phyloP scores from a whole-genome alignment of 1,140 invertebrate species.

The Trichomalopsis sarcophagae region DNA sequence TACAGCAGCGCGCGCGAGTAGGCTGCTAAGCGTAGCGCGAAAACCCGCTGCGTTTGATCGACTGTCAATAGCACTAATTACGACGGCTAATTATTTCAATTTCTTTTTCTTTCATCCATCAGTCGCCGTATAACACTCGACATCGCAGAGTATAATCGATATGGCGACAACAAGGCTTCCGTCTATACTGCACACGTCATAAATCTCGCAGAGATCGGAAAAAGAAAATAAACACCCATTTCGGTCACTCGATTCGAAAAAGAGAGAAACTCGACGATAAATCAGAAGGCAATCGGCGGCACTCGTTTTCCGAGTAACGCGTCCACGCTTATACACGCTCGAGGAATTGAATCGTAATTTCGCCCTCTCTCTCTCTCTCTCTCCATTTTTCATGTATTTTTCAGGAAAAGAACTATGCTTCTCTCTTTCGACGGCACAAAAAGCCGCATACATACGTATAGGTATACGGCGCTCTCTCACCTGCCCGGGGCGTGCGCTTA shows the following conservation, averaged over 20 bases:
- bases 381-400: not conserved
- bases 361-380: not conserved
- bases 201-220: not conserved
- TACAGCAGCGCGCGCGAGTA: not conserved
- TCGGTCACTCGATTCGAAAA: not conserved
- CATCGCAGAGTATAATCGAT: not conserved
- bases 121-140: not conserved
- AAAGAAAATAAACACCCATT: not conserved
- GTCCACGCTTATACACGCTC: not conserved
- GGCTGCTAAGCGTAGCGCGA: not conserved
- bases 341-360: not conserved
- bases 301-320: not conserved
- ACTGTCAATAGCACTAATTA: conserved; percentile 17
- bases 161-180: not conserved
- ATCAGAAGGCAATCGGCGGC: conserved; percentile 2
- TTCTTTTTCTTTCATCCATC: too few relatives aligned
- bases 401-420: not conserved
- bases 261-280: not conserved
- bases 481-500: conserved; percentile 62
- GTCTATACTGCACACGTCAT: not conserved
- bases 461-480: conserved; percentile 58
- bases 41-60: not conserved
- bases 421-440: not conserved
- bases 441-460: not conserved
- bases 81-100: not conserved